Percentiles rank a stretch among this genome's conserved stretches.
phyloP scores from a whole-genome alignment of 1,140 invertebrate species.

The Uloborus diversus region DNA sequence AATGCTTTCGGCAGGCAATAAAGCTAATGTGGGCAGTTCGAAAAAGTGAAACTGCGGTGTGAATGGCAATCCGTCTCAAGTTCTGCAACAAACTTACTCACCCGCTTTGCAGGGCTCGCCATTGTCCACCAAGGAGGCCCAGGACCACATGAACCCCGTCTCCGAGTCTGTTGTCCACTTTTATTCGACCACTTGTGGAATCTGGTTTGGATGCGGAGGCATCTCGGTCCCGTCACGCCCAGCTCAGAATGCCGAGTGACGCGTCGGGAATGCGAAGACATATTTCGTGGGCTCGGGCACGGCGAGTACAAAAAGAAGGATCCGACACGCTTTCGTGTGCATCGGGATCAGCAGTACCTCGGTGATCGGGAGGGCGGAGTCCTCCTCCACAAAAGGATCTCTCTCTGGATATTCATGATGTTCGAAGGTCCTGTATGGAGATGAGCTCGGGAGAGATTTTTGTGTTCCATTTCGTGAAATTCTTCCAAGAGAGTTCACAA shows the following conservation, averaged over 20 bases:
- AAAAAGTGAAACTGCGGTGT: too few species aligned
- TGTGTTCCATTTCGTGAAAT: too few species aligned
- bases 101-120: too few species aligned
- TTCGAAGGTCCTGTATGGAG: slow-evolving; percentile 15
- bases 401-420: slow-evolving; percentile 35
- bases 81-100: too few species aligned
- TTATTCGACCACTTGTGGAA: slow-evolving; percentile 37
- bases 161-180: not conserved
- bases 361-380: slow-evolving; percentile 7
- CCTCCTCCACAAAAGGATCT: not conserved
- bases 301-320: slow-evolving; percentile 23
- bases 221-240: slow-evolving; percentile 14
- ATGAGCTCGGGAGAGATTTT: slow-evolving; percentile 11
- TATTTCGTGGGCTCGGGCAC: too few species aligned
- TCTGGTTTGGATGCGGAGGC: not conserved
- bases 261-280: not conserved
- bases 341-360: slow-evolving; percentile 23
- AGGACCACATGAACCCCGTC: slow-evolving; percentile 10
- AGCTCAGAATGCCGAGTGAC: slow-evolving; percentile 28
- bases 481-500: too few species aligned
- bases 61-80: too few species aligned
- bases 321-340: slow-evolving; percentile 32
- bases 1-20: too few species aligned
- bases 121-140: too few species aligned
- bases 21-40: too few species aligned